A percentile compares a stretch with the other conserved stretches of the same genome.
Conservation (phyloP, 1,140 invertebrate species). For the Drosophila melanogaster region DNA sequence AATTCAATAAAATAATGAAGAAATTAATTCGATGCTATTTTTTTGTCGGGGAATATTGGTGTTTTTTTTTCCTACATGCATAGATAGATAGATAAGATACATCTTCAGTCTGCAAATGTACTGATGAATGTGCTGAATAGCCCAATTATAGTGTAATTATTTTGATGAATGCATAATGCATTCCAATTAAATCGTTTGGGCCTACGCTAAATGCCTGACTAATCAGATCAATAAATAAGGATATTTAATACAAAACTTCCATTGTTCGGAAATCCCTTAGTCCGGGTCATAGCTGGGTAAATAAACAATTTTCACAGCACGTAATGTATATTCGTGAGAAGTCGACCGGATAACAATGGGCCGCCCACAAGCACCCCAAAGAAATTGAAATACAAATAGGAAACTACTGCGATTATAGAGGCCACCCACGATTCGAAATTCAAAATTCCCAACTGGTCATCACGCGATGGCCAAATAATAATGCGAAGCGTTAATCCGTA, state of each 20-base stretch:
- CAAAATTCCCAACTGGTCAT: constrained; percentile 44
- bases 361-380: constrained; percentile 13
- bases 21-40: neutral
- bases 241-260: constrained; percentile 20
- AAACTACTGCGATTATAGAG: constrained; percentile 22
- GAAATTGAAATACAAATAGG: neutral
- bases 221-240: constrained; percentile 28
- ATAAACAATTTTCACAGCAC: constrained; percentile 47
- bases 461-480: constrained; percentile 48
- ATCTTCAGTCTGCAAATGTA: neutral
- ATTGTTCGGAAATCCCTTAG: constrained; percentile 3
- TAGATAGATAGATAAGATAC: neutral
- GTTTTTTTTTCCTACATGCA: no score
- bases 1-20: constrained; percentile 62
- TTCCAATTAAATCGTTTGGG: constrained; percentile 12
- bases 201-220: constrained; percentile 8
- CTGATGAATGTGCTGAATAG: neutral
- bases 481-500: constrained; percentile 73
- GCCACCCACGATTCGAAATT: constrained; percentile 51
- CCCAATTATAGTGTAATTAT: neutral
- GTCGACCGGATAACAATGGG: constrained; percentile 19
- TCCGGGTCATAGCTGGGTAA: constrained; percentile 12
- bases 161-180: neutral
- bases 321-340: constrained; percentile 53
- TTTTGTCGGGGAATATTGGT: neutral